Evolutionary conservation across 2,888 invertebrate genomes (phyloP).

Genomic region (Sphinx pinastri): DNA sequence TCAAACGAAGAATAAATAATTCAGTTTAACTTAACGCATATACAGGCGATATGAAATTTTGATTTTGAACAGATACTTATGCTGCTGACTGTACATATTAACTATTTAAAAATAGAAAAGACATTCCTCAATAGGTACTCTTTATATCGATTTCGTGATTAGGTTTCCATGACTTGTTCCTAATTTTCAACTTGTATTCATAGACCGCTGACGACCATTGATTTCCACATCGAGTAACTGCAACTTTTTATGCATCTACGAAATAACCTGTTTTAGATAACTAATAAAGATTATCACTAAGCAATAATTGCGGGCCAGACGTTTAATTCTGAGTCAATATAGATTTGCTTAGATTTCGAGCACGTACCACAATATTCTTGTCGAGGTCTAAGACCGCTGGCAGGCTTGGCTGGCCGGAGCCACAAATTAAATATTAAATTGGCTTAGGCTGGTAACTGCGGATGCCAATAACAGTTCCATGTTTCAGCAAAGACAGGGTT

Average conservation of each 20-base stretch:
- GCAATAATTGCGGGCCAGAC: neutral
- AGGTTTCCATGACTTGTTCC: neutral
- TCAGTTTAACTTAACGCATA: no score
- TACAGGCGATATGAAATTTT: no score
- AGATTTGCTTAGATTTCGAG: conserved; percentile 9
- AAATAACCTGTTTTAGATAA: conserved; percentile 2
- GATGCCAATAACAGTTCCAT: conserved; percentile 47
- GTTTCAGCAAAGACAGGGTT: conserved; percentile 53
- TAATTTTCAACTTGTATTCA: conserved; percentile 2
- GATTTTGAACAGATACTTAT: no score
- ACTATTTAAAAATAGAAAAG: neutral
- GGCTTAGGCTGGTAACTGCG: conserved; percentile 21
- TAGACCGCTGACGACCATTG: neutral
- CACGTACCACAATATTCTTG: neutral
- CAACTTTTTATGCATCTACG: neutral
- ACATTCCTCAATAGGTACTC: neutral
- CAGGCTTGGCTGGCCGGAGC: conserved; percentile 7
- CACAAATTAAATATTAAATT: conserved; percentile 22
- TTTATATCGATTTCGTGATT: neutral
- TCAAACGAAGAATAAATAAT: no score
- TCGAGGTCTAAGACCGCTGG: neutral
- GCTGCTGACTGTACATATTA: no score
- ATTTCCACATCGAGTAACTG: neutral
- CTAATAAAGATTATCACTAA: conserved; percentile 9
- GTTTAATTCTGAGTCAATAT: conserved; percentile 1